Conservation (phyloP, 2,888 invertebrate genomes). For the Lepidocyrtoides sp. region DNA sequence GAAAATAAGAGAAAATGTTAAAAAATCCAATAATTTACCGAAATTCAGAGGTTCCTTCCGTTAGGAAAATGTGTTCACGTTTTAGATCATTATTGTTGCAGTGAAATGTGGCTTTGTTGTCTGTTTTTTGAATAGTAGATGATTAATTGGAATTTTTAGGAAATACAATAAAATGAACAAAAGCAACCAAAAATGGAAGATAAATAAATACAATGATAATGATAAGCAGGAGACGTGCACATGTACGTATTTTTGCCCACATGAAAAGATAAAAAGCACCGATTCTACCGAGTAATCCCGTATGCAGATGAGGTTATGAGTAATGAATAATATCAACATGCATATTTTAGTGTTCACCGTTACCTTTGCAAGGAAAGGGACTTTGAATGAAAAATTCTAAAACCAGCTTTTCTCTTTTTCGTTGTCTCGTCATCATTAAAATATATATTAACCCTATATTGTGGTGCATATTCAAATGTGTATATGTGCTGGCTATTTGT, state of each 20-base stretch:
- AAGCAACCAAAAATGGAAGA: background rate
- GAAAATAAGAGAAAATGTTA: no score
- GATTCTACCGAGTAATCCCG: background rate
- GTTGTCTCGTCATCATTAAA: conserved; percentile 58
- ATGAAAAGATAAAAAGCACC: conserved; percentile 26
- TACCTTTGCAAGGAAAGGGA: conserved; percentile 47
- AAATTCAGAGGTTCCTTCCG: no score
- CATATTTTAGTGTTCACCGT: conserved; percentile 61
- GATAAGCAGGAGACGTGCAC: background rate
- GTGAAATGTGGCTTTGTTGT: background rate
- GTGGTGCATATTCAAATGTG: conserved; percentile 20
- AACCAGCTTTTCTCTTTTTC: conserved; percentile 34
- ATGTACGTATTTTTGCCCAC: background rate
- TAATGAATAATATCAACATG: conserved; percentile 39
- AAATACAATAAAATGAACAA: background rate
- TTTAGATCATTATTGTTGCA: no score
- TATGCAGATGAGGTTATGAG: conserved; percentile 69
- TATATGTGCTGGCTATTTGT: background rate
- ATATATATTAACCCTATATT: conserved; percentile 56
- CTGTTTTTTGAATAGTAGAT: conserved; percentile 31
- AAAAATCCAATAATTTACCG: no score
- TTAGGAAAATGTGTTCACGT: no score
- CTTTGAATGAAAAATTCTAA: conserved; percentile 35
- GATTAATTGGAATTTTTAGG: conserved; percentile 48
- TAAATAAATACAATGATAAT: background rate